Evolutionary conservation across 2,888 invertebrate species (phyloP).

Genomic region (Pachydiplax longipennis): DNA sequence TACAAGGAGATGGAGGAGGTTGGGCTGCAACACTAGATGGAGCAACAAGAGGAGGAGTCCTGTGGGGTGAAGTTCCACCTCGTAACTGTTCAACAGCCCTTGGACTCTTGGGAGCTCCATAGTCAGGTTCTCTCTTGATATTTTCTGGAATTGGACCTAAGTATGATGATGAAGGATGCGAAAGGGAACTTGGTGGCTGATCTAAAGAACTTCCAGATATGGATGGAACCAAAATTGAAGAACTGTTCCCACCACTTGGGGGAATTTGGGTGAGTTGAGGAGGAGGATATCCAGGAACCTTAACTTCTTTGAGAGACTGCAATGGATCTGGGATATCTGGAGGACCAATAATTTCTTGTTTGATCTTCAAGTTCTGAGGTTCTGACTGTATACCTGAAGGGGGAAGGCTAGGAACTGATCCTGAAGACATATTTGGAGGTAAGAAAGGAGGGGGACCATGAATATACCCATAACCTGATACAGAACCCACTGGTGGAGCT

Average conservation of each 20-base stretch:
- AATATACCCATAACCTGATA: conserved; percentile 69
- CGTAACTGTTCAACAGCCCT: conserved; percentile 23
- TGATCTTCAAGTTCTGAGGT: conserved; percentile 76
- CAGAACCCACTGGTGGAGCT: conserved; percentile 57
- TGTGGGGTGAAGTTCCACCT: not conserved
- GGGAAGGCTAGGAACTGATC: conserved; percentile 14
- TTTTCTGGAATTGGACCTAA: conserved; percentile 73
- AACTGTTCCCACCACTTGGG: conserved; percentile 45
- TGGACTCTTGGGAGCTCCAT: conserved; percentile 48
- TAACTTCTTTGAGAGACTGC: conserved; percentile 80
- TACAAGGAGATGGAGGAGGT: conserved; percentile 39
- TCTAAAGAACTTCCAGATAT: conserved; percentile 50
- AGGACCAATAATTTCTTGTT: conserved; percentile 65
- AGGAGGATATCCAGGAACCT: conserved; percentile 71
- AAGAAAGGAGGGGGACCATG: conserved; percentile 58
- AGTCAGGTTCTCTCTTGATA: conserved; percentile 78
- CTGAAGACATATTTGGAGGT: conserved; percentile 4
- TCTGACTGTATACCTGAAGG: conserved; percentile 61
- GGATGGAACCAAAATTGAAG: conserved; percentile 47
- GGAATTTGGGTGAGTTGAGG: conserved; percentile 32
- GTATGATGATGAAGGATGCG: conserved; percentile 65
- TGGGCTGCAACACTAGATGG: conserved; percentile 34
- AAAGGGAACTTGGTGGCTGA: conserved; percentile 52
- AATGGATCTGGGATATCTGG: conserved; percentile 67
- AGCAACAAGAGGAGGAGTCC: conserved; percentile 30